Evolutionary conservation across 2,888 invertebrate genomes (phyloP).

Genomic region (Crossocerus cetratus): DNA sequence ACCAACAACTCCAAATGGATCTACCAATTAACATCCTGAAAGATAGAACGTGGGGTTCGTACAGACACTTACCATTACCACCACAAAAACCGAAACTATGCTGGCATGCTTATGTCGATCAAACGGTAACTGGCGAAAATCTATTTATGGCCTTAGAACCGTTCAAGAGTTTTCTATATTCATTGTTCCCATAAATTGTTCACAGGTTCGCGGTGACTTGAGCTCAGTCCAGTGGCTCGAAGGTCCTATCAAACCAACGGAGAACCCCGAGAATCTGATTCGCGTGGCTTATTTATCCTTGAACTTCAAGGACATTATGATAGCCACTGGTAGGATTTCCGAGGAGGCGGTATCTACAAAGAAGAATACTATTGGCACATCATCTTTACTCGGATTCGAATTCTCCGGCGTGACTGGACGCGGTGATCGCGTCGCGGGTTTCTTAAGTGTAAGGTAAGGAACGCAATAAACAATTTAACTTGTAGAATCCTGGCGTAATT

Average conservation of each 20-base stretch:
- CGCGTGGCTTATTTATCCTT: constrained; percentile 87
- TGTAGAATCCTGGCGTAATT: background rate
- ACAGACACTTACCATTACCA: constrained; percentile 87
- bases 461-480: background rate
- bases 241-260: constrained; percentile 77
- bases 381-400: constrained; percentile 85
- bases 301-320: constrained; percentile 97
- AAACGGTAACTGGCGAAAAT: constrained; percentile 71
- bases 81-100: constrained; percentile 77
- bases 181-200: too few species aligned
- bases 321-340: constrained; percentile 92
- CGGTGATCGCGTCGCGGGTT: constrained; percentile 78
- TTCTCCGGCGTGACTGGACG: constrained; percentile 80
- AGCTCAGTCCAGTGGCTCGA: constrained; percentile 91
- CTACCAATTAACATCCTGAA: constrained; percentile 86
- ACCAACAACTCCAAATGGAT: constrained; percentile 83
- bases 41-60: constrained; percentile 84
- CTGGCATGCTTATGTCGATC: constrained; percentile 88
- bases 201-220: constrained; percentile 87
- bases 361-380: constrained; percentile 81
- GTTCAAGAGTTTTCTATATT: too few species aligned
- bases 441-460: constrained; percentile 56
- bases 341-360: constrained; percentile 85
- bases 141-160: too few species aligned
- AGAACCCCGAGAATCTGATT: constrained; percentile 67